phyloP scores from a whole-genome alignment of 2,113 vertebrate species.

The Pomatostomus ruficeps region DNA sequence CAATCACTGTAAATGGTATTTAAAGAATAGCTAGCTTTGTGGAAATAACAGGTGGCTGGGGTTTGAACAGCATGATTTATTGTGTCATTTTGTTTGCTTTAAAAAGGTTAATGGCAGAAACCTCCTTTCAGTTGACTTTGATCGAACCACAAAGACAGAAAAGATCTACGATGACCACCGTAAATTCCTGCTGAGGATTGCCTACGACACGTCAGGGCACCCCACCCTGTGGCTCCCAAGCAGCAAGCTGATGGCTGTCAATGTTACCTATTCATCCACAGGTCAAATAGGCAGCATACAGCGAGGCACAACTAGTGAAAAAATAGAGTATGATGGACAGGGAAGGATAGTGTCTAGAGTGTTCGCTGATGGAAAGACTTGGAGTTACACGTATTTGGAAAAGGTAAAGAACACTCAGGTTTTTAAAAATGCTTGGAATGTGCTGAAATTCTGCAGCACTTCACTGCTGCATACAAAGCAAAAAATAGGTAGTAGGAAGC shows the following conservation, averaged over 20 bases:
- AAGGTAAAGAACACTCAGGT: slow-evolving; percentile 75
- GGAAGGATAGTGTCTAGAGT: slow-evolving; percentile 89
- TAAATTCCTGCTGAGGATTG: slow-evolving; percentile 95
- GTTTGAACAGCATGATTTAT: slow-evolving; percentile 34
- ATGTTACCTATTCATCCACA: slow-evolving; percentile 89
- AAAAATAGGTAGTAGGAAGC: neutral
- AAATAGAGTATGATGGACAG: slow-evolving; percentile 89
- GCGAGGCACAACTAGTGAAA: slow-evolving; percentile 88
- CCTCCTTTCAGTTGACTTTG: slow-evolving; percentile 97
- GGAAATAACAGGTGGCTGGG: slow-evolving; percentile 46
- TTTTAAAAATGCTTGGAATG: neutral
- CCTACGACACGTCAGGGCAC: slow-evolving; percentile 90
- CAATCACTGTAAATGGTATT: slow-evolving; percentile 69
- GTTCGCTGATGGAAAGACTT: slow-evolving; percentile 96
- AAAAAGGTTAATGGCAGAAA: slow-evolving; percentile 96
- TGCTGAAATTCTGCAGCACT: neutral
- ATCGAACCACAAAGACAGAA: slow-evolving; percentile 93
- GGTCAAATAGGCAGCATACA: slow-evolving; percentile 94
- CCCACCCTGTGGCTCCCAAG: slow-evolving; percentile 95
- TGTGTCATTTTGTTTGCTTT: slow-evolving; percentile 60
- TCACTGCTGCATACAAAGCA: neutral
- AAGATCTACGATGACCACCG: slow-evolving; percentile 99
- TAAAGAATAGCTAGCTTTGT: slow-evolving; percentile 63
- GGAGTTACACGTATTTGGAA: slow-evolving; percentile 97
- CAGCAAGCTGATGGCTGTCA: slow-evolving; percentile 96